Conservation (phyloP, 30 jellyfish, hydroid and myxozoan species). For the Nemopilema nomurai region DNA sequence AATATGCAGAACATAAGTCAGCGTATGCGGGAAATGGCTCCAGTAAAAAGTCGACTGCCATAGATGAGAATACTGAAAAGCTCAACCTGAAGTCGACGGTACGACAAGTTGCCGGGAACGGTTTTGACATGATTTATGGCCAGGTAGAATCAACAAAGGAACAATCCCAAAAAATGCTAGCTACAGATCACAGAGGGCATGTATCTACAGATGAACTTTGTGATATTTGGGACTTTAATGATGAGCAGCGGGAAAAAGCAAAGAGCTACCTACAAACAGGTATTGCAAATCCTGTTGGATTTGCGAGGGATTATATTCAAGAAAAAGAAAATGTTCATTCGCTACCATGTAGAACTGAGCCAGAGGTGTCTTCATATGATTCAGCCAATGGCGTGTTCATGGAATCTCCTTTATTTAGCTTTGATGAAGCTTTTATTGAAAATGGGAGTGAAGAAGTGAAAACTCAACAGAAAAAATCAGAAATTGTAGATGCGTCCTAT, state of each 20-base stretch:
- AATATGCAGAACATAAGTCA: neutral
- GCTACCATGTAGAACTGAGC: neutral
- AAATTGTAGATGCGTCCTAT: no score
- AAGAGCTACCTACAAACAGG: neutral
- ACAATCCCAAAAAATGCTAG: neutral
- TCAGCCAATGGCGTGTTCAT: neutral
- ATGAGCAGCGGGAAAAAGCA: constrained; percentile 36
- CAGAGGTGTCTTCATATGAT: neutral
- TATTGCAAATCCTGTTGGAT: neutral
- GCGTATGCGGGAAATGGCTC: neutral
- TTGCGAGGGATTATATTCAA: neutral
- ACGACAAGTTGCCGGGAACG: neutral
- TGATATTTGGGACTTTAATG: constrained; percentile 55
- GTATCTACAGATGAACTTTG: constrained; percentile 26
- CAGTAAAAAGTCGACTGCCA: neutral
- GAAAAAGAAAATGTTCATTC: constrained; percentile 20
- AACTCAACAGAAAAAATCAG: neutral
- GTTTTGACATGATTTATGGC: neutral
- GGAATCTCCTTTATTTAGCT: neutral
- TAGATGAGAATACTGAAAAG: neutral
- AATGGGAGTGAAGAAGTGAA: neutral
- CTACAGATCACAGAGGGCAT: neutral
- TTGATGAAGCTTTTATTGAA: neutral
- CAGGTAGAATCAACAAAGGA: neutral
- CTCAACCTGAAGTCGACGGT: neutral